Base-by-base conservation (phyloP, 2,113 vertebrate genomes). In the Hipposideros armiger region DNA sequence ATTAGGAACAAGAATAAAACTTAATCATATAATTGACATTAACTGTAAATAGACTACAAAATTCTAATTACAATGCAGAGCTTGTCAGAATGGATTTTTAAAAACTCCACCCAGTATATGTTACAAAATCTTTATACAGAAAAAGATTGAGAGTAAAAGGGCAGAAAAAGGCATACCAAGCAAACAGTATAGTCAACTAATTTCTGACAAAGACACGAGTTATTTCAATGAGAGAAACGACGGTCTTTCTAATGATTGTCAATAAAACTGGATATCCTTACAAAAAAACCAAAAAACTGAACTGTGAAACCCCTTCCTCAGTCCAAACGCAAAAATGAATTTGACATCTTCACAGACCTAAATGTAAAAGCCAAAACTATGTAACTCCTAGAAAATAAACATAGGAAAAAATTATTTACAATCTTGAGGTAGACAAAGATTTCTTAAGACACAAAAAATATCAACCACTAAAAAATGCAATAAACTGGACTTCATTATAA, bases 311-410 rank as follows among this genome's bases (percentile, higher is more conserved):
- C 5, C 6, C 7, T 54, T 40, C 26, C 19, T 84, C 20, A 78
- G 24, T 54, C 13, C 45, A 77, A 88, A 90, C 28, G 50, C 19
- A 69, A 84, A 95, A 94, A 67, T 87, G 17, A 96, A 93, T 47
- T 32, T 66, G 56, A 69, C 16, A 17, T 66, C 30, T 80, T 58
- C 81, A 96, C 14, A 77, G 86, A 54, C 42, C 47, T 81, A 90
- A 86, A 81, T 45, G 52, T 87, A 76, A 95, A 95, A 36, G 20
- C 6, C 62, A 47, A 74, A 83, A 78, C 11, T 64, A 77, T 17
- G 30, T 54, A 73, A 86, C 8, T 89, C 17, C 73, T 76, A 76
- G 45, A 72, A 92, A 89, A 77, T 19, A 80, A 54, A 87, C 3
- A 15, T 3, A 54, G 30, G 22, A 36, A 56, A 73, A 45, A 66